A percentile compares a stretch with the other conserved stretches of the same genome.
phyloP scores from a whole-genome alignment of 2,888 invertebrate genomes.

The Agrilus mali region DNA sequence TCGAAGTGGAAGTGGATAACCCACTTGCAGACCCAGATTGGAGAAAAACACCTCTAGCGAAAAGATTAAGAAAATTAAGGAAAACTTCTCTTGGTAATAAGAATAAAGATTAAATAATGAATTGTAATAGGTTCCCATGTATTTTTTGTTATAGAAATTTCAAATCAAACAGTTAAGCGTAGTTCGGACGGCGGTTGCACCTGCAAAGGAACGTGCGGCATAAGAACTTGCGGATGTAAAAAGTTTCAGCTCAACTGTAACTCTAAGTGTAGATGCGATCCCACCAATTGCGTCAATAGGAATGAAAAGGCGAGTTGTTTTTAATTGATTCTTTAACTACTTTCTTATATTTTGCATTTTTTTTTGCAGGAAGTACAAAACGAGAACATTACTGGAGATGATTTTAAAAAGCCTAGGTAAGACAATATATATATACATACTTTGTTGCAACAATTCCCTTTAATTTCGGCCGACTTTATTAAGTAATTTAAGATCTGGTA shows the following conservation, averaged over 20 bases:
- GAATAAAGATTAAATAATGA: background rate
- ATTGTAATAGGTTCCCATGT: background rate
- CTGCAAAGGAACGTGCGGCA: constrained; percentile 47
- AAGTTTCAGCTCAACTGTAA: constrained; percentile 37
- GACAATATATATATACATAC: background rate
- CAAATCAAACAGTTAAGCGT: constrained; percentile 32
- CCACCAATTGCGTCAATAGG: constrained; percentile 33
- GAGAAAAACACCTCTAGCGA: constrained; percentile 52
- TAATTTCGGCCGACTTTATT: no score
- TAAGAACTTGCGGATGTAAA: constrained; percentile 46
- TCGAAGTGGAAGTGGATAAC: constrained; percentile 29
- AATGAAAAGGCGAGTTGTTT: background rate
- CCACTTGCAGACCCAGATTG: constrained; percentile 52
- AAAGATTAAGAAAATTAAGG: constrained; percentile 17
- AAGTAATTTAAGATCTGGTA: no score
- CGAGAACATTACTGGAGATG: constrained; percentile 7
- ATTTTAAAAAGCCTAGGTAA: constrained; percentile 11
- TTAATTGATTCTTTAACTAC: no score
- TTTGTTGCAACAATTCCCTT: no score
- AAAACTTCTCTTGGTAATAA: background rate
- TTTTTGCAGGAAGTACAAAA: background rate
- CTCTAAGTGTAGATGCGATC: constrained; percentile 40
- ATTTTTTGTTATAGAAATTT: background rate
- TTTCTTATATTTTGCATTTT: background rate
- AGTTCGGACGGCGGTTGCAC: constrained; percentile 45